Evolutionary conservation across 1,140 invertebrate species (phyloP), one percentile per base, ranked within the genome.

Genomic region (Mizuhopecten yessoensis): DNA sequence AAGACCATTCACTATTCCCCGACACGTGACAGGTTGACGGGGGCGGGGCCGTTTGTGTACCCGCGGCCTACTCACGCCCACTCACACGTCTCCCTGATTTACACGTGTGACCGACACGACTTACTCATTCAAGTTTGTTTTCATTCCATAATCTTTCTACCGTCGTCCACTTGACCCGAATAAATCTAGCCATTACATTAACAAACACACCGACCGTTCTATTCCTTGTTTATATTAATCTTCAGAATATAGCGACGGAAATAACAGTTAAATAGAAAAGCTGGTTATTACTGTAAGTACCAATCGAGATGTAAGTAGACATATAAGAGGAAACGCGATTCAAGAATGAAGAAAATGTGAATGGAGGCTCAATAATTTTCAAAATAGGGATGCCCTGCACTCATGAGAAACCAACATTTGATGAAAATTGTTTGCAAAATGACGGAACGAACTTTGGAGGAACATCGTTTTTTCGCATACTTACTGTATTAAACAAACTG

Each of bases 131-230:
- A n/a, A 75, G 23, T 75, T 75, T 75, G 57, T 75, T 75, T 75
- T 75, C 57, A 29, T 75, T 29, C 57, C n/a, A n/a, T 75, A 75
- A 75, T 75, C 57, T 29, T 75, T 75, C 57, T 13, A 23, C 57
- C 57, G 57, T 75, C 57, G 57, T 75, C 57, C 57, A 75, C 57
- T 75, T 75, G 57, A 75, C 57, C 57, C 57, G 57, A 29, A 75
- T 75, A 75, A 75, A 75, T 75, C 23, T 17, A 75, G 57, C n/a
- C 57, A 75, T 29, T 75, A 75, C 57, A 75, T 29, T 75, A 75
- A 75, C 57, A 75, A 75, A 75, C 29, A n/a, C n/a, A 75, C 57
- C n/a, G 11, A 0, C n/a, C 57, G n/a, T 75, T 75, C 57, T 13
- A 2, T 75, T n/a, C 23, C 23, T 29, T 75, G 57, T 75, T 75